phyloP scores from a whole-genome alignment of 1,140 invertebrate species.

The Apis cerana region DNA sequence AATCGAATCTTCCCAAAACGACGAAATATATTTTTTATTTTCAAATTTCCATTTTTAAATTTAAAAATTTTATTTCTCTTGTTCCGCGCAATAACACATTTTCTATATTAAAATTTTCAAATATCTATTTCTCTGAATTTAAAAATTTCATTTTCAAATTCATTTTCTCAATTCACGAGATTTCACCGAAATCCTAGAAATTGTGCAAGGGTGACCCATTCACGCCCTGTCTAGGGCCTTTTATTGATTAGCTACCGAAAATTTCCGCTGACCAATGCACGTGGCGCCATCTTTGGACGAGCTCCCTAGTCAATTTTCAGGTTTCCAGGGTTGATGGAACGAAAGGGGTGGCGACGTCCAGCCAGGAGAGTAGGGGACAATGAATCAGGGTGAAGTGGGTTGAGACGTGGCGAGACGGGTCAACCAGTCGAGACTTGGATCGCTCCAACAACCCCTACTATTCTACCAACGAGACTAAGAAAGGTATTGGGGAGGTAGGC shows the following conservation, averaged over 20 bases:
- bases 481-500: slow-evolving; percentile 36
- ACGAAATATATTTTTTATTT: no score
- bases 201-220: neutral
- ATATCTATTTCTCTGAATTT: no score
- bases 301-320: slow-evolving; percentile 64
- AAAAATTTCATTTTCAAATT: no score
- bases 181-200: no score
- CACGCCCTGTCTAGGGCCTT: slow-evolving; percentile 8
- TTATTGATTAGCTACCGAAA: slow-evolving; percentile 67
- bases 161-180: no score
- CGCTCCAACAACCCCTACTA: slow-evolving; percentile 65
- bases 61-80: no score
- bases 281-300: slow-evolving; percentile 77
- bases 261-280: slow-evolving; percentile 36
- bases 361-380: slow-evolving; percentile 39
- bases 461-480: slow-evolving; percentile 26
- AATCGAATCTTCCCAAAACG: no score
- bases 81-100: no score
- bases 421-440: slow-evolving; percentile 69
- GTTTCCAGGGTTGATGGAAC: neutral
- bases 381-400: slow-evolving; percentile 68
- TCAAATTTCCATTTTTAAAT: no score
- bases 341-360: slow-evolving; percentile 38
- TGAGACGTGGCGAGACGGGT: slow-evolving; percentile 70
- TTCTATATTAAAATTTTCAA: no score